Conservation (phyloP, 2,888 invertebrate genomes). For the Heteromyza rotundicornis region DNA sequence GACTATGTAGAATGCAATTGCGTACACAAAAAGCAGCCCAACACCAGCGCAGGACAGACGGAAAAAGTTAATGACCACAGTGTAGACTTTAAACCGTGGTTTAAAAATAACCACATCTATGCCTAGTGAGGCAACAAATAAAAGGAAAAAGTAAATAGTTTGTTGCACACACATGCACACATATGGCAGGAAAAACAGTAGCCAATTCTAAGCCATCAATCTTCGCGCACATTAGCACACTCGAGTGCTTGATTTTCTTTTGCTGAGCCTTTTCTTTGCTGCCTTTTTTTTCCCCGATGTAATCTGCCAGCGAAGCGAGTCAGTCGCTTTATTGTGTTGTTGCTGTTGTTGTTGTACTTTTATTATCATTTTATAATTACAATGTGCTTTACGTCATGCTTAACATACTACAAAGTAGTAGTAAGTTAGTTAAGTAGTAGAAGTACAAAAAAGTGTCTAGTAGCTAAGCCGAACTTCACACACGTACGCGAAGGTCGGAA, state of each 20-base stretch:
- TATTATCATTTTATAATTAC: slow-evolving; percentile 24
- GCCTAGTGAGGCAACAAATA: neutral
- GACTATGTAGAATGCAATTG: neutral
- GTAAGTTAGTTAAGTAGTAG: neutral
- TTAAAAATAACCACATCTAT: neutral
- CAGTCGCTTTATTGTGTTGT: too few relatives aligned
- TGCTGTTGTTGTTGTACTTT: too few relatives aligned
- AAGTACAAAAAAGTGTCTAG: too few relatives aligned
- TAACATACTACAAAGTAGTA: neutral
- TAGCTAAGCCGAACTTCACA: too few relatives aligned
- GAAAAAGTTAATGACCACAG: slow-evolving; percentile 32
- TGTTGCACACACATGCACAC: neutral
- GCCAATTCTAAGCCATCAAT: slow-evolving; percentile 34
- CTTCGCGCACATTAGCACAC: slow-evolving; percentile 16
- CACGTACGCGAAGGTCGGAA: too few relatives aligned
- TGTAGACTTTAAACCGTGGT: slow-evolving; percentile 35
- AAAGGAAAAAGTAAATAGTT: neutral
- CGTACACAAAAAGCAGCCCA: neutral
- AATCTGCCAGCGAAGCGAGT: too few relatives aligned
- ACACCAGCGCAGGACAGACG: too few relatives aligned
- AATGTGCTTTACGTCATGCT: slow-evolving; percentile 20
- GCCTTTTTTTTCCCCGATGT: neutral
- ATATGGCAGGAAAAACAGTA: slow-evolving; percentile 21
- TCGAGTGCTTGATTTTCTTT: neutral
- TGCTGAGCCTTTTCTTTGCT: slow-evolving; percentile 6